Base-by-base conservation (phyloP, 2,888 invertebrate species). In the Drosophila siamana region DNA sequence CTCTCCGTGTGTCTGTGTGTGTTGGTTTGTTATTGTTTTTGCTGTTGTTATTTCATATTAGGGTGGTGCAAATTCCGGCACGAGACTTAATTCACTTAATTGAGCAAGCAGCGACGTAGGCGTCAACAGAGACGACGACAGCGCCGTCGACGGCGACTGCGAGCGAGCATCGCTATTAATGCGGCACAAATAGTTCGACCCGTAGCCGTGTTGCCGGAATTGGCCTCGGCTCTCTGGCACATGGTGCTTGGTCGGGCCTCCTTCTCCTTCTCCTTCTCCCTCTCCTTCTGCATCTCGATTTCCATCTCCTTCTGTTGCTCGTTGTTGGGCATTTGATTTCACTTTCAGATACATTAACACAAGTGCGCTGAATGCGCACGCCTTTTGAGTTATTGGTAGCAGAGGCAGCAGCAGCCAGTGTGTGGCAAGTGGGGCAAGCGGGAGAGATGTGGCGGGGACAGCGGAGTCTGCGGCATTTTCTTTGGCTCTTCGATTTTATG, bases 51-150 rank as follows among this genome's bases (percentile, higher is more conserved):
- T 43, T 67, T 63, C 54, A 67, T 69, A 52, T 77, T 74, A 55
- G 81, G 87, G 88, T 85, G 85, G 78, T 72, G 86, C 84, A 76
- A 88, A 85, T 85, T 88, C 84, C 84, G 84, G 88, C 88, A 85
- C 88, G 88, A 85, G 87, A 86, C 88, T 89, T 89, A 87, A 88
- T 86, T 87, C 89, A 78, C 86, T 88, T 89, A 89, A 88, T 87
- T 87, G 86, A 88, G 86, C 83, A 70, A 55, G 78, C 86, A 78
- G 71, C 77, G 80, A 41, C 78, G 57, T 11, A 16, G 28, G 26
- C 78, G 11, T 24, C 30, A 54, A 44, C 50, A 15, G 5, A 36
- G 36, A 47, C 63, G 4, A 48, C 8, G 43, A 33, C 67, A 9
- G 9, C 24, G 13, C 33, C 36, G 0, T 40, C 33, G 52, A 28